A percentile compares a stretch with the other conserved stretches of the same genome.
These are phyloP conservation scores for Dasysyrphus albostriatus DNA, from an alignment of 2,888 invertebrate genomes.

Conservation along the genomic window DNA sequence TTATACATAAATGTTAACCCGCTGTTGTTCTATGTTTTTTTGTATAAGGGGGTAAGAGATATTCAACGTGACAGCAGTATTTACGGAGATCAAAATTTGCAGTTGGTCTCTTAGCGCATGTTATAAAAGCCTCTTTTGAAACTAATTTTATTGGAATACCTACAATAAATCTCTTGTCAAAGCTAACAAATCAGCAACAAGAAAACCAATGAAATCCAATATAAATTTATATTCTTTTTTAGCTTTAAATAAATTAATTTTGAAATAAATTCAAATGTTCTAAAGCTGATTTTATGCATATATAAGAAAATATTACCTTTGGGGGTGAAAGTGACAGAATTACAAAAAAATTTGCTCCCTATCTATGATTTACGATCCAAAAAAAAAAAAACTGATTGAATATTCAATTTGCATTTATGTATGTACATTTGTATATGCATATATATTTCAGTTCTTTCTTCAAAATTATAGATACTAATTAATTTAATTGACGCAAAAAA, in stretches of 20 bases:
- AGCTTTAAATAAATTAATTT: too few species aligned
- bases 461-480: constrained; percentile 23
- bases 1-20: too few species aligned
- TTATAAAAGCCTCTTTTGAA: not conserved
- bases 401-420: constrained; percentile 11
- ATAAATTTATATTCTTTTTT: not conserved
- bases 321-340: not conserved
- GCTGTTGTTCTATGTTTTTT: too few species aligned
- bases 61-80: too few species aligned
- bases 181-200: not conserved
- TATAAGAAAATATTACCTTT: not conserved
- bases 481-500: constrained; percentile 35
- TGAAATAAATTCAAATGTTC: not conserved
- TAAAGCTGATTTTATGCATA: not conserved
- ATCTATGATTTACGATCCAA: constrained; percentile 18
- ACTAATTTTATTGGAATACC: not conserved
- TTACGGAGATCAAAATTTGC: too few species aligned
- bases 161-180: not conserved
- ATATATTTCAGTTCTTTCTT: constrained; percentile 4
- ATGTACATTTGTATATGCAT: too few species aligned
- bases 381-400: constrained; percentile 10
- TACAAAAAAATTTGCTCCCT: not conserved
- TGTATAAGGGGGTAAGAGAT: too few species aligned
- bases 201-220: not conserved
- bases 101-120: too few species aligned